phyloP scores from a whole-genome alignment of 2,888 invertebrate genomes.

The Ophraella communa region DNA sequence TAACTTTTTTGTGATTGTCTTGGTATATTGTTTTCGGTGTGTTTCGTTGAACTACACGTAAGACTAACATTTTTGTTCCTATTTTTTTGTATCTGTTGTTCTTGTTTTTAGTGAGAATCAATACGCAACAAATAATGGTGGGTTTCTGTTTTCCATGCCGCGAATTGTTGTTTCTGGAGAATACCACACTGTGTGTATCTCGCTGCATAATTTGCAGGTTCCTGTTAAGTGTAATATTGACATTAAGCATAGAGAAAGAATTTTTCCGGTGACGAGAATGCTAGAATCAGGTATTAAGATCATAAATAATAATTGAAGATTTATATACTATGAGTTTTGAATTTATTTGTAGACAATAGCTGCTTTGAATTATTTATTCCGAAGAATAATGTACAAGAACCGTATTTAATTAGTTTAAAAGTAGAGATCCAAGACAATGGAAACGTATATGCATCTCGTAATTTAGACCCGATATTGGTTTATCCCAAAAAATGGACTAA shows the following conservation, averaged over 20 bases:
- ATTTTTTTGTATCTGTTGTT: not conserved
- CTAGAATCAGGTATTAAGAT: slow-evolving; percentile 53
- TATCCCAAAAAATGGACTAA: slow-evolving; percentile 57
- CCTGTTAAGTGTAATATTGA: slow-evolving; percentile 50
- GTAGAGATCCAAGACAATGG: slow-evolving; percentile 51
- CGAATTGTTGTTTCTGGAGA: slow-evolving; percentile 51
- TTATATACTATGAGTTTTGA: no score
- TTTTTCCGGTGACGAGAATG: slow-evolving; percentile 46
- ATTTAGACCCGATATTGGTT: slow-evolving; percentile 52
- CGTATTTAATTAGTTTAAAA: slow-evolving; percentile 50
- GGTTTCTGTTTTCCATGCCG: slow-evolving; percentile 55
- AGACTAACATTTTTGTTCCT: not conserved
- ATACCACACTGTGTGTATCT: slow-evolving; percentile 55
- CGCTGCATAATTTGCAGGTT: slow-evolving; percentile 48
- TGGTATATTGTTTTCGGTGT: not conserved
- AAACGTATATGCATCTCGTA: slow-evolving; percentile 48
- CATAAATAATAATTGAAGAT: no score
- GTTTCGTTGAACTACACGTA: slow-evolving; percentile 15
- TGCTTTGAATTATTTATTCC: slow-evolving; percentile 54
- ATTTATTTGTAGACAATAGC: slow-evolving; percentile 49
- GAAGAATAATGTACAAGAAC: slow-evolving; percentile 41
- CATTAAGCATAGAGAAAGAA: slow-evolving; percentile 53
- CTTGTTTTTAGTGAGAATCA: slow-evolving; percentile 24
- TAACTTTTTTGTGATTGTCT: slow-evolving; percentile 5
- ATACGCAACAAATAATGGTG: slow-evolving; percentile 38